phyloP scores from a whole-genome alignment of 2,797 vertebrate species.

The Luscinia luscinia region DNA sequence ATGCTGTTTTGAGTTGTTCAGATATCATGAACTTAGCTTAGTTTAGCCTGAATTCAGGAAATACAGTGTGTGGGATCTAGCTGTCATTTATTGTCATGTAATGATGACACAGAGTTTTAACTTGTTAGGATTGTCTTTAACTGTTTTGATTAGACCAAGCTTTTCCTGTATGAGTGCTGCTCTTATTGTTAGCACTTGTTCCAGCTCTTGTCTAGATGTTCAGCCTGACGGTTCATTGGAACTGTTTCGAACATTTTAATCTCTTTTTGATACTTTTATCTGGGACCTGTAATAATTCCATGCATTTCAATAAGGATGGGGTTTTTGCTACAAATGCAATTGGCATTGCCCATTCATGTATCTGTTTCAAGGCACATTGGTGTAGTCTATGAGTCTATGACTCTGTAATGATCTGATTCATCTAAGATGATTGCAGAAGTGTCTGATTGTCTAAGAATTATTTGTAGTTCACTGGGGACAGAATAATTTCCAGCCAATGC shows the following conservation, averaged over 20 bases:
- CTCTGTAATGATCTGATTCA: neutral
- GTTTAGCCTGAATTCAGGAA: neutral
- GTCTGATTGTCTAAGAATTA: neutral
- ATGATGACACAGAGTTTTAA: neutral
- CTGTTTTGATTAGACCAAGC: neutral
- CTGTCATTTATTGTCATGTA: neutral
- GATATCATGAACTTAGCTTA: neutral
- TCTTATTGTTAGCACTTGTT: slow-evolving; percentile 5
- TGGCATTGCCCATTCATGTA: neutral
- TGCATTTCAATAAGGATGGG: neutral
- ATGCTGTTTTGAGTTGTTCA: neutral
- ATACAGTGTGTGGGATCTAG: neutral
- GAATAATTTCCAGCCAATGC: neutral
- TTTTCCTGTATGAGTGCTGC: neutral
- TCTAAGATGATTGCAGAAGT: neutral
- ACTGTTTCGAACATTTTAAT: neutral
- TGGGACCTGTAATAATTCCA: neutral
- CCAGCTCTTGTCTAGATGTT: neutral
- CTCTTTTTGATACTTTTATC: neutral
- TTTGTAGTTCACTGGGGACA: neutral
- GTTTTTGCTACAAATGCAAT: neutral
- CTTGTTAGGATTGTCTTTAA: neutral
- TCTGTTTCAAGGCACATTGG: neutral
- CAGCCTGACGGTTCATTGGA: neutral
- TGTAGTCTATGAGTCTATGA: neutral